Conservation (phyloP, 2,797 vertebrate species). For the Yasuhikotakia modesta region DNA sequence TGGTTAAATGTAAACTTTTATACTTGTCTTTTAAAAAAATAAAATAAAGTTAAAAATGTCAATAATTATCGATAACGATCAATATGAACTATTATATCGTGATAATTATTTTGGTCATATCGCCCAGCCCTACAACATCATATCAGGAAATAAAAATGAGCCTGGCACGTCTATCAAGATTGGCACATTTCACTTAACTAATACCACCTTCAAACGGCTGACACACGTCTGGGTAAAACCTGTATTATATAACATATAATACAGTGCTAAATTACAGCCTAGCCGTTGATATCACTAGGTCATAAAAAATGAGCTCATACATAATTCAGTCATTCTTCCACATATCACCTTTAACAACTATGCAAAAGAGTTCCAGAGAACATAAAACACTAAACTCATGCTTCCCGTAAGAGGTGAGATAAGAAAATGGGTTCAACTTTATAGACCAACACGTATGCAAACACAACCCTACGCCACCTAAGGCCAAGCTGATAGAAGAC, state of each 20-base stretch:
- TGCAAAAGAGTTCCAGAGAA: slow-evolving; percentile 9
- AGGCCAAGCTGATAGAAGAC: slow-evolving; percentile 19
- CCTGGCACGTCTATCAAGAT: no score
- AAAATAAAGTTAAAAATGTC: no score
- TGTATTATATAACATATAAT: not conserved
- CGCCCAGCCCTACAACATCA: no score
- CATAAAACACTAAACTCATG: slow-evolving; percentile 21
- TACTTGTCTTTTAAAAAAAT: no score
- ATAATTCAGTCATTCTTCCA: not conserved
- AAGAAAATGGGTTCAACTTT: slow-evolving; percentile 16
- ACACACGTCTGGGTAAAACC: not conserved
- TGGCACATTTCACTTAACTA: not conserved
- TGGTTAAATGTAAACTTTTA: no score
- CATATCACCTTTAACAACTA: not conserved
- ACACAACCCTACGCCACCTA: not conserved
- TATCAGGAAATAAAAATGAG: no score
- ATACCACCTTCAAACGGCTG: not conserved
- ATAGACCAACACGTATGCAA: not conserved
- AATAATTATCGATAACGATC: no score
- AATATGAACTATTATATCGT: no score
- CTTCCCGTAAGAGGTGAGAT: slow-evolving; percentile 8
- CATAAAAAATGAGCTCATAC: not conserved
- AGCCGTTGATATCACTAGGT: not conserved
- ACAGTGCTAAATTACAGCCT: not conserved
- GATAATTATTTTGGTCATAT: no score